Conservation (phyloP, 2,888 invertebrate genomes). For the Bombyx huttoni region DNA sequence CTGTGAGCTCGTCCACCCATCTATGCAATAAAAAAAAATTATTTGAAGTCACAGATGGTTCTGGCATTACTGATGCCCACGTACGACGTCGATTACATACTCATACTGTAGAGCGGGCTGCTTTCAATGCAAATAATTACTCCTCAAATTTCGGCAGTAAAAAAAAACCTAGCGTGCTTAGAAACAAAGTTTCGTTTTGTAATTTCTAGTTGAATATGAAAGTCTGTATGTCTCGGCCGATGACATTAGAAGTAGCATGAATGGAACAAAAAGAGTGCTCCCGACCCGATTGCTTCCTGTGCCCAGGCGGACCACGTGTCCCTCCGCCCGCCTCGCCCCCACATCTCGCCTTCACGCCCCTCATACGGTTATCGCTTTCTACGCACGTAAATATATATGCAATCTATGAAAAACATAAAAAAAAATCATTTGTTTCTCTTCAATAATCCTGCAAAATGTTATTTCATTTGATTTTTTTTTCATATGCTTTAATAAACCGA, state of each 20-base stretch:
- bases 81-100: too few relatives aligned
- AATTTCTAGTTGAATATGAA: background rate
- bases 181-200: background rate
- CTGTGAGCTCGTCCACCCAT: too few relatives aligned
- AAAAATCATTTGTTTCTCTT: background rate
- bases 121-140: too few relatives aligned
- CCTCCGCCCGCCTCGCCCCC: constrained; percentile 2
- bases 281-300: constrained; percentile 45
- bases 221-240: constrained; percentile 21
- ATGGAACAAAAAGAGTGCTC: constrained; percentile 39
- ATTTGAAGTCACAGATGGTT: too few relatives aligned
- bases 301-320: constrained; percentile 16
- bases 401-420: background rate
- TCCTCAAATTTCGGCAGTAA: too few relatives aligned
- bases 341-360: background rate
- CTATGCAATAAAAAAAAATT: too few relatives aligned
- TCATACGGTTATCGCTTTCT: background rate
- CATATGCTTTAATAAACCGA: too few relatives aligned
- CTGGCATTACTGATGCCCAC: too few relatives aligned
- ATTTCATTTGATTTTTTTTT: too few relatives aligned
- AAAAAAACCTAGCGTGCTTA: too few relatives aligned
- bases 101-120: too few relatives aligned
- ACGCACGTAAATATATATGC: background rate
- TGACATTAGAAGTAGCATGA: constrained; percentile 38
- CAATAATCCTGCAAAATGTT: background rate